Base-by-base conservation (phyloP, 2,113 vertebrate genomes). In the Ceuthmochares aereus region DNA sequence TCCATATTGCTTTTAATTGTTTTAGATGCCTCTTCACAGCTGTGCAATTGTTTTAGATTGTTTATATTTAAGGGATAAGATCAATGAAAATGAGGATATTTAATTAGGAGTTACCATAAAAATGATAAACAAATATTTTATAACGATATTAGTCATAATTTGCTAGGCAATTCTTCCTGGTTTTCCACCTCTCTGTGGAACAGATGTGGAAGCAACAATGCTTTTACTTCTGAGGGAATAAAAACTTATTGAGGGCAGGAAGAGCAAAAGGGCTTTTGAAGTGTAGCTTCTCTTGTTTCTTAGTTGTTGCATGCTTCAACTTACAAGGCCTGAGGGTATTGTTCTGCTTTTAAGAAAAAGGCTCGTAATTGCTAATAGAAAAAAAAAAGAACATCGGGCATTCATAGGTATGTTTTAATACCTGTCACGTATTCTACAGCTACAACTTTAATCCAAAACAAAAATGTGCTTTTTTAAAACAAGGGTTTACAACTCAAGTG, bases 1-100 rank as follows among this genome's bases (percentile, higher is more conserved):
- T 74, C 62, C 83, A 14, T 32, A 70, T 29, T 86, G 80, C 36
- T 90, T 94, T 89, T 92, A 97, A 96, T 95, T 95, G 82, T 83
- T 91, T 93, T 74, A 93, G 51, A 85, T 93, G 54, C 75, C 67
- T 93, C 91, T 80, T 66, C 66, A 89, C 30, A 81, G 75, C 47
- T 63, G 47, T 59, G 37, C 20, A 93, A 20, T 74, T 54, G 22
- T 76, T 74, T 74, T 43, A 70, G 54, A 69, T 9, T 87, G 78
- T 56, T 75, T 81, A 54, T 59, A 87, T 85, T 94, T 92, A 82
- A 94, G 95, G 58, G 47, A 73, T 87, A 92, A 78, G 54, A 92
- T 91, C 75, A 87, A 62, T 73, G 69, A 84, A 95, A 91, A 78
- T 0, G 13, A 49, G 43, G 43, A 7, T 90, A 84, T 90, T 94